A percentile compares a stretch with the other conserved stretches of the same genome.
Conservation (phyloP, 2,797 vertebrate species). For the Perodicticus potto region DNA sequence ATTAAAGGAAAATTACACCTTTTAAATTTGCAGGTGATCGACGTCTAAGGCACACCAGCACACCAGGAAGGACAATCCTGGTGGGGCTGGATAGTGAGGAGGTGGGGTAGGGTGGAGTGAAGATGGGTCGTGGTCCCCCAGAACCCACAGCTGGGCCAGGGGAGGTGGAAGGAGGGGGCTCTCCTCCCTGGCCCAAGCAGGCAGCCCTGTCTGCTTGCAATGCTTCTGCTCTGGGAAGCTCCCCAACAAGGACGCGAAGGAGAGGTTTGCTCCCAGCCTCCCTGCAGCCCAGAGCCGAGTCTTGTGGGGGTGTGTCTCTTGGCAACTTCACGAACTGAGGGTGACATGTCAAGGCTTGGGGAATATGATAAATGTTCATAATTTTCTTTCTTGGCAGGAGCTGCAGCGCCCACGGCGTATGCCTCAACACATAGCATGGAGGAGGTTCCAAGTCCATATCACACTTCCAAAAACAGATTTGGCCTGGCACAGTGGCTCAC, state of each 20-base stretch:
- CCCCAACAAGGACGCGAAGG: accelerated
- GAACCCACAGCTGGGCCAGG: too few relatives aligned
- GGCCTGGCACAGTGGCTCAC: too few relatives aligned
- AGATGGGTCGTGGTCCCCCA: background rate
- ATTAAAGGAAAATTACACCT: background rate
- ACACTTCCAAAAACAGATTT: background rate
- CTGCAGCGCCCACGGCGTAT: accelerated
- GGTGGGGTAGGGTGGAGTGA: background rate
- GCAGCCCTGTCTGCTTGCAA: background rate
- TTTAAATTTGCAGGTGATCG: background rate
- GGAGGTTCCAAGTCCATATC: too few relatives aligned
- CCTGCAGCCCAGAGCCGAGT: background rate
- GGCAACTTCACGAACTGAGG: background rate
- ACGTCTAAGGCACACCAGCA: background rate
- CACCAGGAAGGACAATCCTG: background rate
- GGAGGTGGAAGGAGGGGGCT: background rate
- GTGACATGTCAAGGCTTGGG: background rate
- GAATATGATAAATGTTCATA: constrained; percentile 22
- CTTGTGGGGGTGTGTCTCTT: background rate
- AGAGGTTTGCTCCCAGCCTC: background rate
- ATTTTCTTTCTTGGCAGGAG: constrained; percentile 30
- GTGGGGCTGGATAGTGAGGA: background rate
- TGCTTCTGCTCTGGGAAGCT: background rate
- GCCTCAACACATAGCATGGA: background rate
- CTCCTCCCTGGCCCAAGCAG: too few relatives aligned